Evolutionary conservation across 2,888 invertebrate species (phyloP), one percentile per base, ranked within the genome.

Genomic region (Argynnis bischoffii): DNA sequence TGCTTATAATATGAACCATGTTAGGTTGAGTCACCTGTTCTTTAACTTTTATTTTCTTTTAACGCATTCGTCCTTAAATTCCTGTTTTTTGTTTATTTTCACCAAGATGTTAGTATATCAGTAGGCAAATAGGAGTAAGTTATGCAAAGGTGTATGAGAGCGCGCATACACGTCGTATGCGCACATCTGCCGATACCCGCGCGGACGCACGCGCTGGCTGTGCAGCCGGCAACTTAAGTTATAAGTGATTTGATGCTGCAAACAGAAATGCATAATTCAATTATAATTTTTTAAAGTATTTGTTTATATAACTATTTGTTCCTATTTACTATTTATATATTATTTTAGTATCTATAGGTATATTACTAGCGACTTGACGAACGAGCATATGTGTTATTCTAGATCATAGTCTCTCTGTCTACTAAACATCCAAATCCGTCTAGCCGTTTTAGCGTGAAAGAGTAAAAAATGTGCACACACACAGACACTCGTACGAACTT

Each of bases 101-200:
- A 48, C 60, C 55, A 60, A 63, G 51, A 56, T 55, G 54, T 67
- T 21, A 70, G 67, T 70, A 51, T 71, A 71, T 71, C 66, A 69
- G 69, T 71, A 71, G 70, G 66, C 66, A 71, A 74, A 69, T 71
- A 66, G 69, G 70, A 64, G 67, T 67, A 64, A 72, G 70, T 71
- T 71, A 74, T 74, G 72, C 69, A 74, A 72, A 74, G 74, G 74
- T 74, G 74, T 72, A 64, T 69, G 70, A 60, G 54, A 68, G 66
- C 67, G 67, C 41, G 71, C 57, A 68, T 63, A 65, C 77, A 79
- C 79, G 82, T 75, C 80, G 85, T 82, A 81, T 74, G 82, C 84
- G 80, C 83, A 85, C 90, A 90, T 90, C 90, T 89, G 89, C 87
- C 84, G 77, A 67, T 74, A 73, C 76, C 72, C 69, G 74, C 76